Conservation (phyloP, 2,113 vertebrate species). For the Pseudolaguvia tuberculata region DNA sequence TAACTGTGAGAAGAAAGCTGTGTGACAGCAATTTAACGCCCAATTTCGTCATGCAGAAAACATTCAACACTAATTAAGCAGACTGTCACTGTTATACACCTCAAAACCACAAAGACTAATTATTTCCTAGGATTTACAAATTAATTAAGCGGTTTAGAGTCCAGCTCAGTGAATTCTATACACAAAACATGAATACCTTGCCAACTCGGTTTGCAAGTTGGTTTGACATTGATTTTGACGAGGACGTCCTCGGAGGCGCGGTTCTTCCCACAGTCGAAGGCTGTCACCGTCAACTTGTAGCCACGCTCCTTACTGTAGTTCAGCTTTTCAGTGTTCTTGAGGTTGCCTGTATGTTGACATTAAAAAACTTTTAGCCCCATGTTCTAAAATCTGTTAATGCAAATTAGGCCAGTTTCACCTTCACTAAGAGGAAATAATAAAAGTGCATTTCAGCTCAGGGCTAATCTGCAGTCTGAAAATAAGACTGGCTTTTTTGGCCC, state of each 20-base stretch:
- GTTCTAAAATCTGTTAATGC: slow-evolving; percentile 44
- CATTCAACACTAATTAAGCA: neutral
- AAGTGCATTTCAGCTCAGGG: slow-evolving; percentile 43
- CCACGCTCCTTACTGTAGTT: slow-evolving; percentile 86
- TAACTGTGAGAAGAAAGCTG: no score
- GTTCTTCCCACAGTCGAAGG: slow-evolving; percentile 96
- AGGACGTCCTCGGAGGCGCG: slow-evolving; percentile 86
- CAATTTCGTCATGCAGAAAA: neutral
- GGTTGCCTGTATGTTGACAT: slow-evolving; percentile 73
- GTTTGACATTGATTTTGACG: slow-evolving; percentile 92
- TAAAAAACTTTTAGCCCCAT: slow-evolving; percentile 6
- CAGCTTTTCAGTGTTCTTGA: slow-evolving; percentile 93
- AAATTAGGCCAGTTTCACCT: slow-evolving; percentile 47
- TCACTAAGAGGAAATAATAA: slow-evolving; percentile 20
- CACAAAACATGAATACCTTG: slow-evolving; percentile 73
- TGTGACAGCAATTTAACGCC: no score
- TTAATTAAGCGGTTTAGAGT: neutral
- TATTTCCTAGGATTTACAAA: neutral
- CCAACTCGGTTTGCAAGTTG: slow-evolving; percentile 92
- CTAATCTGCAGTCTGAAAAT: slow-evolving; percentile 20
- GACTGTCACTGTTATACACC: neutral
- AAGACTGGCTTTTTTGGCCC: neutral
- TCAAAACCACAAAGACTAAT: neutral
- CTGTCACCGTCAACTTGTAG: slow-evolving; percentile 92
- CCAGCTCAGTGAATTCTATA: neutral